Evolutionary conservation across 2,888 invertebrate species (phyloP).

Genomic region (Conus canariensis): DNA sequence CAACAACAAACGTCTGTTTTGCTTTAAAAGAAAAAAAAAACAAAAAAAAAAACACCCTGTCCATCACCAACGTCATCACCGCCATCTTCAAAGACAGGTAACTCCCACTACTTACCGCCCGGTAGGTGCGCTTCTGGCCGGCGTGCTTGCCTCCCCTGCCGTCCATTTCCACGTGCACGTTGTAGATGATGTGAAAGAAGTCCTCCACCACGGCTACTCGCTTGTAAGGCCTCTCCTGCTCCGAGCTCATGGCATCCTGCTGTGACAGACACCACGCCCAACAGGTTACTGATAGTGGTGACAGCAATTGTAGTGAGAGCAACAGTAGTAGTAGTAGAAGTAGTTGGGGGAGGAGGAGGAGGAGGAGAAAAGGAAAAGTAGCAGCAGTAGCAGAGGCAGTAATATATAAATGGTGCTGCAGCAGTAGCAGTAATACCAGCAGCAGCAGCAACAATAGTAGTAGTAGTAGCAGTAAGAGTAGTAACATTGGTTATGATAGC

Average conservation of each 20-base stretch:
- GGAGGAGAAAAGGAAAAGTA: too few species aligned
- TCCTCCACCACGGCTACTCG: constrained; percentile 98
- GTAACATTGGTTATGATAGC: too few species aligned
- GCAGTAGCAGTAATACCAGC: too few species aligned
- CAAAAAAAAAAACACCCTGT: too few species aligned
- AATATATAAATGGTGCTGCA: too few species aligned
- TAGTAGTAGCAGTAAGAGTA: too few species aligned
- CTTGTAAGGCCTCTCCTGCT: constrained; percentile 82
- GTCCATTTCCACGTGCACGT: constrained; percentile 95
- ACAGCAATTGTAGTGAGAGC: neutral
- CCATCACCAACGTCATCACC: too few species aligned
- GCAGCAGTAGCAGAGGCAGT: too few species aligned
- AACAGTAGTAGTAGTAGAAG: neutral
- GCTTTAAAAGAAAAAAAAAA: too few species aligned
- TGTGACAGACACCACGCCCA: neutral
- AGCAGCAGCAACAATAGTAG: neutral
- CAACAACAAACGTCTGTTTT: too few species aligned
- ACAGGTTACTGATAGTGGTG: neutral
- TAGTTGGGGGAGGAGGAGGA: too few species aligned
- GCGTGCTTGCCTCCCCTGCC: constrained; percentile 94
- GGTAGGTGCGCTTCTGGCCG: constrained; percentile 97
- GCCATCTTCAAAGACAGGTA: neutral
- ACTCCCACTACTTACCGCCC: constrained; percentile 88
- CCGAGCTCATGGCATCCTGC: constrained; percentile 45
- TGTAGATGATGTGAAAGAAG: constrained; percentile 97